Conservation (phyloP, 2,888 invertebrate species). For the Bruchidius siliquastri region DNA sequence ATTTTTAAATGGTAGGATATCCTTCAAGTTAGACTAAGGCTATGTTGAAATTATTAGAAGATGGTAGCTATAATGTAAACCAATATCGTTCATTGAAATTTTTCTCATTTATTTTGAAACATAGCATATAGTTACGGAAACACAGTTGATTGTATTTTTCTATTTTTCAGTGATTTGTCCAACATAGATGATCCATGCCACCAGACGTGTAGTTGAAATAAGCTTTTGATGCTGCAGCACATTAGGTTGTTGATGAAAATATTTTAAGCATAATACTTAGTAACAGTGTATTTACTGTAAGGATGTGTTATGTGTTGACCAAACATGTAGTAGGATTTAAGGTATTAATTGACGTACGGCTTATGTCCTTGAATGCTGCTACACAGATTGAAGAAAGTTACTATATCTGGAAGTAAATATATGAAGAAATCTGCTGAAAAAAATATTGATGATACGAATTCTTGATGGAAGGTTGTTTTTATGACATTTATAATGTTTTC, state of each 20-base stretch:
- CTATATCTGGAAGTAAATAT: background rate
- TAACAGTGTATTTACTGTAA: background rate
- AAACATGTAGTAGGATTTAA: background rate
- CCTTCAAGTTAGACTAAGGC: too few relatives aligned
- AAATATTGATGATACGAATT: background rate
- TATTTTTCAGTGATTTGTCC: conserved; percentile 67
- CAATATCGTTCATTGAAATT: too few relatives aligned
- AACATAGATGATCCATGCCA: conserved; percentile 52
- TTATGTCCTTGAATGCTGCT: background rate
- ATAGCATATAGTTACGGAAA: too few relatives aligned
- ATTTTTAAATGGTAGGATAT: too few relatives aligned
- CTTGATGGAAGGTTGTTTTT: background rate
- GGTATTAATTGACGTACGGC: background rate
- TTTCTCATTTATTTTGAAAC: too few relatives aligned
- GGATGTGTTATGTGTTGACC: background rate
- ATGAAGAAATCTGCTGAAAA: background rate
- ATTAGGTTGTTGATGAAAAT: conserved; percentile 10
- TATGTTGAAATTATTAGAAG: too few relatives aligned
- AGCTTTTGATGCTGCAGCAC: conserved; percentile 27
- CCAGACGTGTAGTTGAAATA: conserved; percentile 21
- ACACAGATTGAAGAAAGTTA: background rate
- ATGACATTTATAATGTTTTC: background rate
- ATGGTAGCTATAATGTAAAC: too few relatives aligned
- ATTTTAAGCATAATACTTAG: background rate
- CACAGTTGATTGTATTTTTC: too few relatives aligned